Percentiles rank a stretch among this genome's conserved stretches.
phyloP scores from a whole-genome alignment of 2,113 vertebrate species.

The Sapayoa aenigma region DNA sequence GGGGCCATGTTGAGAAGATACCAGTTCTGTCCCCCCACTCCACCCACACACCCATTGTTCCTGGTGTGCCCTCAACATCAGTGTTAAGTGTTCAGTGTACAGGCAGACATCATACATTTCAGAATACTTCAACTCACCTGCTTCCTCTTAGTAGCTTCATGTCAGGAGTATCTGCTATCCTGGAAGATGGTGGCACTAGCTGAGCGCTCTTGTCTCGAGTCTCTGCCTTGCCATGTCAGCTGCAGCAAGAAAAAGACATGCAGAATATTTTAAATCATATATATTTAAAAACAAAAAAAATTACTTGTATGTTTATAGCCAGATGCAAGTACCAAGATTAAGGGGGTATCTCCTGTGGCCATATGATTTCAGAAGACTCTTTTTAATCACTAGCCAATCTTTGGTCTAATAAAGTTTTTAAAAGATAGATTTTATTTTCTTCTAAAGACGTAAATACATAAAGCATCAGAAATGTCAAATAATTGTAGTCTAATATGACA shows the following conservation, averaged over 20 bases:
- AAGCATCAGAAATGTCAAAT: background rate
- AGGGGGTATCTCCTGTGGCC: background rate
- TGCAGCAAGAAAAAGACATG: background rate
- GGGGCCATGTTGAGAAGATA: background rate
- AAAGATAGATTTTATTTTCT: background rate
- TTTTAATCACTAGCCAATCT: background rate
- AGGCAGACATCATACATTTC: background rate
- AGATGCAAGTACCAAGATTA: background rate
- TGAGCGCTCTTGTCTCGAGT: too few relatives aligned
- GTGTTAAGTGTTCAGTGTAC: background rate
- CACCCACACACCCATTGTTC: background rate
- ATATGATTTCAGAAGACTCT: background rate
- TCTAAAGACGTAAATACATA: background rate
- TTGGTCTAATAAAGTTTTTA: background rate
- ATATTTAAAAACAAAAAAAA: background rate
- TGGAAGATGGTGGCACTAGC: background rate
- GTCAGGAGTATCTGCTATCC: background rate
- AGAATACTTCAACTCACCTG: background rate
- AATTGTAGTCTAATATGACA: background rate
- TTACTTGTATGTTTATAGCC: background rate
- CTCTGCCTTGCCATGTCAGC: background rate
- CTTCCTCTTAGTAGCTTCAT: background rate
- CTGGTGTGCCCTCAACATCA: background rate
- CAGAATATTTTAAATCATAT: background rate
- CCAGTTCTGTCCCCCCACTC: background rate